phyloP scores from a whole-genome alignment of 2,888 invertebrate genomes.

The Zygaena filipendulae region DNA sequence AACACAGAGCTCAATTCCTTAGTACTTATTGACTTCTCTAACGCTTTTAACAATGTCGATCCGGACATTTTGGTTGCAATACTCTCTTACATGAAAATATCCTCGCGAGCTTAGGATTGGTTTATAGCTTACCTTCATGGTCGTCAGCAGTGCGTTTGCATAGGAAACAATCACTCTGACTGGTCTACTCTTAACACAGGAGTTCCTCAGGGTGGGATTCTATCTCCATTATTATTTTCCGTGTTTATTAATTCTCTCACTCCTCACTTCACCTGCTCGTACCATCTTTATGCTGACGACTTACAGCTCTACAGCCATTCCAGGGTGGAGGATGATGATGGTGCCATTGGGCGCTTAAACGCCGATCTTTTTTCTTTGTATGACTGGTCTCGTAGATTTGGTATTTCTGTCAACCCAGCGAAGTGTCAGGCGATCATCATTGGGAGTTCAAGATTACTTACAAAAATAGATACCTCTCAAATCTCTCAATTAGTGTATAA shows the following conservation, averaged over 20 bases:
- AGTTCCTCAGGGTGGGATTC: not conserved
- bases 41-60: not conserved
- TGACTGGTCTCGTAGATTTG: no score
- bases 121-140: slow-evolving; percentile 1
- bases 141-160: not conserved
- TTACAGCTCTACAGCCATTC: no score
- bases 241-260: not conserved
- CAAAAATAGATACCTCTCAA: no score
- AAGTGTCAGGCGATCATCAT: no score
- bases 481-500: no score
- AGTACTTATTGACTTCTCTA: not conserved
- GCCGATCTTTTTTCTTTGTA: no score
- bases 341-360: no score
- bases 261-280: not conserved
- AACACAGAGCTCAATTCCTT: not conserved
- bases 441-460: no score
- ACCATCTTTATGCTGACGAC: slow-evolving; percentile 1
- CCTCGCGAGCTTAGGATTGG: not conserved
- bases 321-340: no score
- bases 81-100: not conserved
- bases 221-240: not conserved
- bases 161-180: not conserved
- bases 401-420: no score
- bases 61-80: not conserved
- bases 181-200: not conserved